Percentiles rank a stretch among this genome's conserved stretches.
Evolutionary conservation across 2,113 vertebrate genomes (phyloP).

Genomic region (Notarius lentiginosus): DNA sequence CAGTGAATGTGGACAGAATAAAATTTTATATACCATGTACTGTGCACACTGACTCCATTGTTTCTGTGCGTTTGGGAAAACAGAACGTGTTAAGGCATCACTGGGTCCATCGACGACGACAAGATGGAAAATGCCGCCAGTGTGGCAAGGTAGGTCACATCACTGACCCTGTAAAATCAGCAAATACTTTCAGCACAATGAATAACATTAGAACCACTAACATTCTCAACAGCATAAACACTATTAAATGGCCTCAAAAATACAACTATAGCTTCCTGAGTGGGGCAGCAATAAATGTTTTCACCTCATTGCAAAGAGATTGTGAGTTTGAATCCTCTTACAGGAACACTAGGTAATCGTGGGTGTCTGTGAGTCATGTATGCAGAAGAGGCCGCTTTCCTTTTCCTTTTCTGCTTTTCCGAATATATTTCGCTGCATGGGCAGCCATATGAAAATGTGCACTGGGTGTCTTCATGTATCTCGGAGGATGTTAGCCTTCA

Average conservation of each 20-base stretch:
- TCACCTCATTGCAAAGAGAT: not conserved
- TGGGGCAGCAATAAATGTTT: not conserved
- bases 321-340: not conserved
- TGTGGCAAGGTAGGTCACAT: slow-evolving; percentile 87
- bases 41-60: slow-evolving; percentile 9
- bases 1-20: not conserved
- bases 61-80: slow-evolving; percentile 52
- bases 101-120: slow-evolving; percentile 94
- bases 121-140: slow-evolving; percentile 96
- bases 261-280: not conserved
- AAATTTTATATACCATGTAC: not conserved
- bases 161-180: not conserved
- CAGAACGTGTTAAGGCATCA: slow-evolving; percentile 93
- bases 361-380: not conserved
- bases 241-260: not conserved
- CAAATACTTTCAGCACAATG: too few relatives aligned
- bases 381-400: not conserved
- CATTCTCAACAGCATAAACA: not conserved
- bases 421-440: not conserved
- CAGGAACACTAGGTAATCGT: not conserved
- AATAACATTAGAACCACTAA: not conserved
- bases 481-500: not conserved
- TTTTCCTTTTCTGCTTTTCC: not conserved
- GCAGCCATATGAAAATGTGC: not conserved
- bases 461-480: not conserved